phyloP scores from a whole-genome alignment of 2,888 invertebrate genomes.

The Trichogramma dendrolimi region DNA sequence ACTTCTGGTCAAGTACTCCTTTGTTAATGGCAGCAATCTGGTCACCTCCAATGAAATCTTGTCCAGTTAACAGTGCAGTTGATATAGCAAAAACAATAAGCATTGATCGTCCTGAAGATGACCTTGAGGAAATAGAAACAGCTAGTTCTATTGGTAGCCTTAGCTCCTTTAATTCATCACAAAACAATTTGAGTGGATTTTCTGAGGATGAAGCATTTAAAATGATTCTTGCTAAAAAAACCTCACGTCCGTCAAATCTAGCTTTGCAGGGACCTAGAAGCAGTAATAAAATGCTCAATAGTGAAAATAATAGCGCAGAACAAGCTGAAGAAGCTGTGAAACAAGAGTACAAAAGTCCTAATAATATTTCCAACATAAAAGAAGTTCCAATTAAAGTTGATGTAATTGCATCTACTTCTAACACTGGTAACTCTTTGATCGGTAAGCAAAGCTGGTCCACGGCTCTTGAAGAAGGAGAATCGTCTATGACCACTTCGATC shows the following conservation, averaged over 20 bases:
- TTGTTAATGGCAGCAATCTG: slow-evolving; percentile 80
- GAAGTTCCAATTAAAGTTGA: slow-evolving; percentile 5
- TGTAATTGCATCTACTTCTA: slow-evolving; percentile 32
- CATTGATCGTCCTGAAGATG: slow-evolving; percentile 44
- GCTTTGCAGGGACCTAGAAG: not conserved
- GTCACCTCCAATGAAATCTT: slow-evolving; percentile 74
- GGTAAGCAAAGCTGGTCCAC: slow-evolving; percentile 66
- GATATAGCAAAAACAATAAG: slow-evolving; percentile 69
- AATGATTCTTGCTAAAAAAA: slow-evolving; percentile 60
- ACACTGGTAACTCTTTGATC: slow-evolving; percentile 64
- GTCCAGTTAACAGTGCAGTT: slow-evolving; percentile 69
- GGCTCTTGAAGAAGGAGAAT: slow-evolving; percentile 56
- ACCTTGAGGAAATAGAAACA: slow-evolving; percentile 44
- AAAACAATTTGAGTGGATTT: slow-evolving; percentile 46
- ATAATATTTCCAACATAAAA: not conserved
- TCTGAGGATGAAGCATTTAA: slow-evolving; percentile 71
- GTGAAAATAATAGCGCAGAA: slow-evolving; percentile 1
- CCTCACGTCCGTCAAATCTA: not conserved
- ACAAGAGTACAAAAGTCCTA: slow-evolving; percentile 4
- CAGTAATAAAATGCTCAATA: not conserved
- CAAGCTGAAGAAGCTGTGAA: slow-evolving; percentile 4
- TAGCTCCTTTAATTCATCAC: slow-evolving; percentile 46
- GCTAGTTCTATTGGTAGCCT: slow-evolving; percentile 48
- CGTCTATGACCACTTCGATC: slow-evolving; percentile 55
- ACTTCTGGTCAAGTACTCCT: slow-evolving; percentile 83